Evolutionary conservation across 2,888 invertebrate species (phyloP), one percentile per base, ranked within the genome.

Genomic region (Eupithecia insigniata): DNA sequence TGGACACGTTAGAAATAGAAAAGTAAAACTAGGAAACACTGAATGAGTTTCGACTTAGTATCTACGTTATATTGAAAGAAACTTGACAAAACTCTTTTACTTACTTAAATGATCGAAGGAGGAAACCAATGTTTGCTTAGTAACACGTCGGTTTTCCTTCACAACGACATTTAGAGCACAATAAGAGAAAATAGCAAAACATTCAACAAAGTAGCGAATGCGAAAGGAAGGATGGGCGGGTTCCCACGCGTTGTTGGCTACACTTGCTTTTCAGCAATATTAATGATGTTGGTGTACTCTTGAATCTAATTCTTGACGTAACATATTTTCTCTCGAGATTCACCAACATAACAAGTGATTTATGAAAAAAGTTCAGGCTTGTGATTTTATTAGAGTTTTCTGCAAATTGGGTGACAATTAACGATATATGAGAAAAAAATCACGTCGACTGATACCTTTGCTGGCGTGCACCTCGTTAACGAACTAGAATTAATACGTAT

Each of bases 201-300:
- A 76, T 73, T 71, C 67, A 71, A 73, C 70, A 68, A 34, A 61
- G 30, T 64, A 43, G 58, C 51, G 68, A 69, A 71, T 73, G 65
- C 67, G 75, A 73, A 73, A 61, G 71, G 67, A 71, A 69, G 67
- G 69, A 67, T 70, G 73, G 34, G 58, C 43, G 39, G 46, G 39
- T 69, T 75, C 73, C 69, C 75, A 76, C 75, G 71, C 64, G 18
- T 28, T 71, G 65, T 75, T 71, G 70, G 71, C 43, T 30, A 67
- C 34, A 60, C 60, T 30, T 26, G 36, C 51, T 28, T 18, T 28
- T 67, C 39, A 46, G 39, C 36, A 7, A 62, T 62, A 61, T 43
- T 51, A 69, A 34, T 61, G 6, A 32, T 61, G 61, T 61, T 32
- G 28, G 6, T 61, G 5, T 28, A 32, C 5, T 58, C 22, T 30